Evolutionary conservation across 2,888 invertebrate species (phyloP), one percentile per base, ranked within the genome.

Genomic region (Morinoia aosen): DNA sequence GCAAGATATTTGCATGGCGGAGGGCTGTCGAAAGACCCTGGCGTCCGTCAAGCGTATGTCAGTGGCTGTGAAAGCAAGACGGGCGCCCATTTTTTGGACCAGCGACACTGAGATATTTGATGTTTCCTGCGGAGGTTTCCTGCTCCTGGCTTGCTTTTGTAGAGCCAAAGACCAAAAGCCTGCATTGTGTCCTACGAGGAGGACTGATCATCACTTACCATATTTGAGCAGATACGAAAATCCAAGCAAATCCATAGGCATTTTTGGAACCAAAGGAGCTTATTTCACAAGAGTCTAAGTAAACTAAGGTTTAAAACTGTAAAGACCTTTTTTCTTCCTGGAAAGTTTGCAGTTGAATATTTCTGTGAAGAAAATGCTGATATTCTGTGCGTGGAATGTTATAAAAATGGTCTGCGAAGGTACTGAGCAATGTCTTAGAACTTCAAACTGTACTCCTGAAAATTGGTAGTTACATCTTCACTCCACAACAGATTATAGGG

Each of bases 81-180:
- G 25, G 76, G 76, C 76, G 76, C 76, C 76, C 1, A 33, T 76
- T 76, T 76, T 76, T 76, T 76, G 76, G 76, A 76, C 76, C 19
- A 76, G 76, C 76, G 76, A 76, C 76, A 76, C 76, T 76, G 76
- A 76, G 90, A 90, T 90, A 39, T 90, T 90, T 90, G 90, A 90
- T 48, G 40, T 48, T 90, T 90, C 90, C 90, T 90, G 40, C 48
- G 40, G 39, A 39, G 48, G 90, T 90, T 90, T 90, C 90, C 90
- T 90, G 90, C 48, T 40, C 40, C 90, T 40, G 48, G 40, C 90
- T 90, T 48, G 48, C 90, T 48, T 90, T 90, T 90, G 90, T 40
- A 39, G 90, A 90, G 90, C 48, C 39, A 90, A 90, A 48, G 48
- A 90, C 90, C 90, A 48, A 39, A 90, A 48, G 48, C 40, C 16